Conservation (phyloP, 1,140 invertebrate genomes). For the Halotydeus destructor region DNA sequence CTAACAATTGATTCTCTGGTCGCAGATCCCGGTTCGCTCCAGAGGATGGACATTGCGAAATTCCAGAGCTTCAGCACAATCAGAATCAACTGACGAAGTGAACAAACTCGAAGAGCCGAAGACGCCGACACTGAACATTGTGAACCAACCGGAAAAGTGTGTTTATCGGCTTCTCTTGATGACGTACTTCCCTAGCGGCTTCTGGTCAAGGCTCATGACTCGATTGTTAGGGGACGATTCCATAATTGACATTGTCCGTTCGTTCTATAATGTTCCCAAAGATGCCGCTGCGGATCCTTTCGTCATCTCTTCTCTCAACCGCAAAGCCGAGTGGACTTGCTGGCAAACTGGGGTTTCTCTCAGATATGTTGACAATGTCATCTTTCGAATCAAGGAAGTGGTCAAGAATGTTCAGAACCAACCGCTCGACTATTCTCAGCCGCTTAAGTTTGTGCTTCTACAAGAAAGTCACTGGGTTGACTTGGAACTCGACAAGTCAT, state of each 20-base stretch:
- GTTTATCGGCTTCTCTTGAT: slow-evolving; percentile 46
- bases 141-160: slow-evolving; percentile 6
- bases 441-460: slow-evolving; percentile 21
- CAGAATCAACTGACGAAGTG: slow-evolving; percentile 4
- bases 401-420: slow-evolving; percentile 30
- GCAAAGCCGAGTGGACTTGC: slow-evolving; percentile 67
- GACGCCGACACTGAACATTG: background rate
- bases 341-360: slow-evolving; percentile 89
- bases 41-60: slow-evolving; percentile 40
- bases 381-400: slow-evolving; percentile 66
- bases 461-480: slow-evolving; percentile 57
- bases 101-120: background rate
- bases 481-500: slow-evolving; percentile 51
- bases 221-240: slow-evolving; percentile 71
- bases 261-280: slow-evolving; percentile 39
- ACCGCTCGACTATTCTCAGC: slow-evolving; percentile 20
- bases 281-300: slow-evolving; percentile 36
- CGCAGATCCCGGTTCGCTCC: slow-evolving; percentile 42
- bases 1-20: slow-evolving; percentile 1
- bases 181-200: slow-evolving; percentile 92
- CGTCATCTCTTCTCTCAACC: slow-evolving; percentile 30
- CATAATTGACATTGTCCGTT: slow-evolving; percentile 54
- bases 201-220: slow-evolving; percentile 86
- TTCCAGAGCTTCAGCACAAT: slow-evolving; percentile 21
- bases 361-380: slow-evolving; percentile 48